Base-by-base conservation (phyloP, 2,113 vertebrate species). In the Etheostoma spectabile region DNA sequence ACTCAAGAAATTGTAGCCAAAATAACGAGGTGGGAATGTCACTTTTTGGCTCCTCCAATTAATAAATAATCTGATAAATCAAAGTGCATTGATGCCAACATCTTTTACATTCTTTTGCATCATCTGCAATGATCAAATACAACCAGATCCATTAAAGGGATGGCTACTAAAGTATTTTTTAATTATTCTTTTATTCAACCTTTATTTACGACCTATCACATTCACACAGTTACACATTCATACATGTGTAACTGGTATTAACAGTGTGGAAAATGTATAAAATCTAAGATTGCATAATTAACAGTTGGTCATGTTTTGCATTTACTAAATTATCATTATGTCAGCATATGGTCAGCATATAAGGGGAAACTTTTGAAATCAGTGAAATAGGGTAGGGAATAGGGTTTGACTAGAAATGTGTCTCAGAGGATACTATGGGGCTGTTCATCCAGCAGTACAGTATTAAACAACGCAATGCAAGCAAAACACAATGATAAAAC, bases 401-500 rank as follows among this genome's bases (percentile, higher is more conserved):
- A 38, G 21, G 5, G 22, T 27, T 48, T 13, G 6, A n/a, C 7
- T 6, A 66, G 16, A 14, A 45, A 48, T 48, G 6, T 19, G 21
- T 42, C 19, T 59, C 21, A 35, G 6, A 60, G 45, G 63, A 75
- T 6, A 7, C 11, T 11, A 27, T 1, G 1, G 6, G 18, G 55
- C 53, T 35, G 19, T 68, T 51, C 30, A 80, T 80, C 14, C 38
- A 67, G 38, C 14, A 35, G 74, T 18, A 8, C 45, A 38, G 22
- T 11, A 1, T 19, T 6, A 27, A 61, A 55, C 24, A 21, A 0
- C 30, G 8, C 56, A 60, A 5, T 1, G 55, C 19, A 30, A 62
- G 27, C 33, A 75, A 45, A 35, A n/a, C 56, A 52, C 46, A 22
- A 5, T 51, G 30, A 56, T 24, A 64, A 77, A 74, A 62, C 19